Evolutionary conservation across 2,888 invertebrate species (phyloP), one percentile per base, ranked within the genome.

Genomic region (Gastracanthus pulcherrimus): DNA sequence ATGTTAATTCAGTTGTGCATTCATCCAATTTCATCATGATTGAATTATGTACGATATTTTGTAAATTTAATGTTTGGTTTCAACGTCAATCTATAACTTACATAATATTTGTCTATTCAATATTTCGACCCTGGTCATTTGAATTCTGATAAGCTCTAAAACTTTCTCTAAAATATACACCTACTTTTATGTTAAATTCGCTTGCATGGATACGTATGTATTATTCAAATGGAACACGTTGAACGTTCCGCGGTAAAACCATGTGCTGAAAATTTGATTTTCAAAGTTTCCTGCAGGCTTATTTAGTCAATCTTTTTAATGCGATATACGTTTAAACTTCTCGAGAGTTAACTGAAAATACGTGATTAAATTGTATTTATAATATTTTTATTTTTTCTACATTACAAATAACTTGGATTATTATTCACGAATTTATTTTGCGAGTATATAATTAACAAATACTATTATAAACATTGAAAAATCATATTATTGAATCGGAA

Each of bases 221-320:
- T 77, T 77, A 77, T 77, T 77, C 77, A 77, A 62, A 64, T 71
- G n/a, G 60, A 69, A 34, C n/a, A 13, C 16, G 38, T 6, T 62
- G 2, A 23, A 26, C 3, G 26, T n/a, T 67, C 26, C 11, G 13
- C 26, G 5, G 62, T 71, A 51, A 62, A 70, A 62, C 62, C 29
- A 51, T 36, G 77, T 13, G 70, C n/a, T 77, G 70, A 77, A 77
- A 77, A 77, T 77, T 70, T 77, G 70, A 77, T 77, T 77, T 77
- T 77, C 77, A 60, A 64, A 77, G 29, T 77, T 51, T 64, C 26
- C 70, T 38, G 38, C 19, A 19, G 13, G 29, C 55, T 13, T 19
- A n/a, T 34, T 58, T 69, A 34, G 19, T 58, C 69, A 60, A 69
- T 69, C 34, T 34, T 34, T 41, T 67, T 45, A 45, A 71, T 71